Evolutionary conservation across 92 coral and sea anemone genomes (phyloP), one percentile per base, ranked within the genome.

Genomic region (Porites rus): DNA sequence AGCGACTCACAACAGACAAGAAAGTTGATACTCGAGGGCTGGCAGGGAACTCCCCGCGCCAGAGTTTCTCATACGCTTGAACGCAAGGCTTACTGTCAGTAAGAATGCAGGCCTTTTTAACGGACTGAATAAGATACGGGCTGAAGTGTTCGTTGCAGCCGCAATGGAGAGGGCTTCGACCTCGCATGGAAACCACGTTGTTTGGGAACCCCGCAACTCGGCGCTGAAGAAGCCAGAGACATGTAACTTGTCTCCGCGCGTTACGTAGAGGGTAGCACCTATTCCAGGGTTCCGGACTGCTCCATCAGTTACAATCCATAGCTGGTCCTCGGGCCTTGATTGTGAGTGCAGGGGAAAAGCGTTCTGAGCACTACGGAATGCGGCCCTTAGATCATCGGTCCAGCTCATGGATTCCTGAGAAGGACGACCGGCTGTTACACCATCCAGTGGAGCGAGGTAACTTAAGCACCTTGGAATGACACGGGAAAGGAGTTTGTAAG

Each of bases 241-340:
- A 28, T 46, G 75, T 22, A 75, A 80, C 19, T 81, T 86, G 19
- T 73, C 80, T 19, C 24, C 65, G 43, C 90, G 87, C 8, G 91
- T 82, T 17, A 90, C 75, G 86, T 90, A 93, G 74, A 93, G 75
- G 68, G 88, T 93, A 14, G 92, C 94, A 58, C 83, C 92, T 24
- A 93, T 92, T 20, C 92, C 87, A 1, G 93, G 93, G 22, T 87
- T 59, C 66, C 77, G 78, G 75, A 93, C 87, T 7, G 93, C 84
- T n/a, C 90, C 93, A 18, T 86, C 92, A 25, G 91, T 92, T 60
- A 90, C 91, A 54, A 76, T 65, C 91, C 93, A 90, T n/a, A 92
- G 74, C 78, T 82, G 93, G 89, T 93, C 93, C 52, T 82, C 87
- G 51, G 90, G 93, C 67, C 85, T 86, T 90, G 77, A 90, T 92